Conservation (phyloP, 1,140 invertebrate genomes). For the Cyclina sinensis region DNA sequence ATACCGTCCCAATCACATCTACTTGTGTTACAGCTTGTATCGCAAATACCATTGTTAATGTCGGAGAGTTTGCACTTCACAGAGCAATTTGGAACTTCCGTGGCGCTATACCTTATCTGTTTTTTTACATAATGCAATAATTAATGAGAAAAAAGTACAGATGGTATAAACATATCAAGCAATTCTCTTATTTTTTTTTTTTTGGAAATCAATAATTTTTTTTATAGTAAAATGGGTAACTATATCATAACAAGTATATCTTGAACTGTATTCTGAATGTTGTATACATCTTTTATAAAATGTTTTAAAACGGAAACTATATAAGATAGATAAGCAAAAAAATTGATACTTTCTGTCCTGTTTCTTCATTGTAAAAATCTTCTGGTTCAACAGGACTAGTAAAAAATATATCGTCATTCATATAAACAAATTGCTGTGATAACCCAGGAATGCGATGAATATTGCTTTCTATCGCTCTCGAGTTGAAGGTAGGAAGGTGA, state of each 20-base stretch:
- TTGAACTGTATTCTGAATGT: no score
- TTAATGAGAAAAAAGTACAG: no score
- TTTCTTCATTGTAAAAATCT: neutral
- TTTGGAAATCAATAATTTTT: no score
- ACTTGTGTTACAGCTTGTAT: neutral
- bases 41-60: neutral
- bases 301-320: no score
- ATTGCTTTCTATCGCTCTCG: neutral
- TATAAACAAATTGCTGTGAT: neutral
- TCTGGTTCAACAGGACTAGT: neutral
- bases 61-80: neutral
- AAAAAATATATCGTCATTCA: neutral
- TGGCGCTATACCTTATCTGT: neutral
- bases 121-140: no score
- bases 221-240: no score
- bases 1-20: neutral
- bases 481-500: neutral
- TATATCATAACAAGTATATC: no score
- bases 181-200: no score
- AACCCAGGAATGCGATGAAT: neutral
- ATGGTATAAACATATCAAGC: no score
- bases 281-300: no score
- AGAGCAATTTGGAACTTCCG: neutral
- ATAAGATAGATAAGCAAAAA: no score
- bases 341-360: neutral